These are phyloP conservation scores for Ormyrus labotus DNA, from an alignment of 2,888 invertebrate species.

Conservation along the genomic window DNA sequence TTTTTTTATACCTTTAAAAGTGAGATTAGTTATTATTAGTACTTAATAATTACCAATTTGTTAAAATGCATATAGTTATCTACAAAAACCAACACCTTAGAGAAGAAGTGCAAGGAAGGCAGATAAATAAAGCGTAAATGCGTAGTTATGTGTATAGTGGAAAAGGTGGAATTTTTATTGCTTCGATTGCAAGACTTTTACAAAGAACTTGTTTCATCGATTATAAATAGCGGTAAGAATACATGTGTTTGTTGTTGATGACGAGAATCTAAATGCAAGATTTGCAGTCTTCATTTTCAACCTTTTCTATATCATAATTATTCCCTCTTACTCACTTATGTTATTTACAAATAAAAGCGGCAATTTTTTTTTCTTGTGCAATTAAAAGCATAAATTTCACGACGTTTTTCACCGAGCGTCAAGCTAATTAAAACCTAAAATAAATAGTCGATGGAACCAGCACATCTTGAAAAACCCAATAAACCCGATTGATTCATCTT, in stretches of 20 bases:
- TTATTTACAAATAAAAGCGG: too few species aligned
- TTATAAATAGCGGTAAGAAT: slow-evolving; percentile 39
- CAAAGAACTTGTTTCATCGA: slow-evolving; percentile 13
- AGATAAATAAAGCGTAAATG: slow-evolving; percentile 23
- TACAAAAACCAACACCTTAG: background rate
- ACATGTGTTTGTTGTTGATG: slow-evolving; percentile 13
- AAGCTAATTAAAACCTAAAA: background rate
- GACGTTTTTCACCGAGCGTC: too few species aligned
- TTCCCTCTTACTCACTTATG: too few species aligned
- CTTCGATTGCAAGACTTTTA: slow-evolving; percentile 37
- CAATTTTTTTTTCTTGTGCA: too few species aligned
- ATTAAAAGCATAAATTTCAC: too few species aligned
- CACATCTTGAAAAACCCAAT: background rate
- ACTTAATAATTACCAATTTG: slow-evolving; percentile 17
- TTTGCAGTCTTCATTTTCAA: background rate
- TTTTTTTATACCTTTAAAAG: too few species aligned
- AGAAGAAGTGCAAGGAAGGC: background rate
- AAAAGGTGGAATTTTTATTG: slow-evolving; percentile 51
- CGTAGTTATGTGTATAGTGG: slow-evolving; percentile 9
- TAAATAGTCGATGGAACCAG: slow-evolving; percentile 19
- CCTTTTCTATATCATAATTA: too few species aligned
- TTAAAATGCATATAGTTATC: background rate
- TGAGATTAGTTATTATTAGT: background rate
- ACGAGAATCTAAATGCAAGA: slow-evolving; percentile 45
- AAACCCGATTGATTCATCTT: slow-evolving; percentile 3